These are phyloP conservation scores for Florisuga fusca DNA, from an alignment of 2,797 vertebrate genomes.

Conservation along the genomic window DNA sequence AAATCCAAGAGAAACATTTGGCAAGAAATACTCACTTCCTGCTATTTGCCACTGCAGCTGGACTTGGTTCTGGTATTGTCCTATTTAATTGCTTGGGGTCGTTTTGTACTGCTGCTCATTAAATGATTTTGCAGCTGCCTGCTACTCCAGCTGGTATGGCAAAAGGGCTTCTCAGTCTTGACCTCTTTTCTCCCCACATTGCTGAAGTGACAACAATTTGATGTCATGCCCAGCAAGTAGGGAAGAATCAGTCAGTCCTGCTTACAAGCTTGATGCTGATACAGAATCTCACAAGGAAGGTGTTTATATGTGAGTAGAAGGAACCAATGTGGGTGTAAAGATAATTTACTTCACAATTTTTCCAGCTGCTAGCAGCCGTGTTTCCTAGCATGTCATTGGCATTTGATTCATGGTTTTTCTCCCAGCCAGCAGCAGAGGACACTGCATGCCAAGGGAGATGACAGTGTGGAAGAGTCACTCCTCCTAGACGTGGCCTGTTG, in stretches of 20 bases:
- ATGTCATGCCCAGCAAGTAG: neutral
- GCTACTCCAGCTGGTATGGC: rapidly evolving
- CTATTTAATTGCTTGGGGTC: rapidly evolving
- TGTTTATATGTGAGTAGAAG: neutral
- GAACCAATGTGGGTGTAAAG: rapidly evolving
- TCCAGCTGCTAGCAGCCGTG: neutral
- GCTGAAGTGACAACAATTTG: neutral
- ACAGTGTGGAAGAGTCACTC: neutral
- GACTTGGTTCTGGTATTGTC: rapidly evolving
- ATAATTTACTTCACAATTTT: neutral
- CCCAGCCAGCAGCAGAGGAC: neutral
- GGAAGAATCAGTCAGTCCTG: neutral
- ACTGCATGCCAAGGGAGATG: neutral
- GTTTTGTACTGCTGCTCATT: neutral
- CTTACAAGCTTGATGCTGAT: neutral
- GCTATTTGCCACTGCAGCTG: neutral
- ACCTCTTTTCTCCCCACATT: neutral
- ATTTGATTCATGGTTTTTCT: rapidly evolving
- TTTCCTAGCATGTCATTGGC: rapidly evolving
- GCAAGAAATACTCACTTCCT: neutral
- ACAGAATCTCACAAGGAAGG: neutral
- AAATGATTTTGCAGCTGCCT: neutral
- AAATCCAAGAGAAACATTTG: neutral
- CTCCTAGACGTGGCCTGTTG: neutral
- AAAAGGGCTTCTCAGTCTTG: neutral